Evolutionary conservation across 2,113 vertebrate species (phyloP).

Genomic region (Xyrauchen texanus): DNA sequence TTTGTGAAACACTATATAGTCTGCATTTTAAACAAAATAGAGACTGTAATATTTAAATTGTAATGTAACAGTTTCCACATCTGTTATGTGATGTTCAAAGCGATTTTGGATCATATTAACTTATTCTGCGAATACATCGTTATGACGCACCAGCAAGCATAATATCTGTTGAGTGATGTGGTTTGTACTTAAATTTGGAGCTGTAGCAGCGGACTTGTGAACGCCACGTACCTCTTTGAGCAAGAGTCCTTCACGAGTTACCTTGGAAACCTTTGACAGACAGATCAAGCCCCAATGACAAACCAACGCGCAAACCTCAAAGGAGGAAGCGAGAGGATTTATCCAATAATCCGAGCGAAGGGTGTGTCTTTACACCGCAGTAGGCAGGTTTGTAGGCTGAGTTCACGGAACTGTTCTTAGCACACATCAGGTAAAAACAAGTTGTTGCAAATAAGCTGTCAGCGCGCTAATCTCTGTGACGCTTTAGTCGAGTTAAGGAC

Average conservation of each 20-base stretch:
- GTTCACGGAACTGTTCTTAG: neutral
- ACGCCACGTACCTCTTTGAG: conserved; percentile 73
- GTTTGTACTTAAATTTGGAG: neutral
- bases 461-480: neutral
- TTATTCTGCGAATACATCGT: too few relatives aligned
- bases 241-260: conserved; percentile 54
- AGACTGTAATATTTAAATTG: too few relatives aligned
- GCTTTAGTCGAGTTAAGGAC: neutral
- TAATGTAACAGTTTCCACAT: too few relatives aligned
- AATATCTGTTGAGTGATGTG: neutral
- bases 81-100: too few relatives aligned
- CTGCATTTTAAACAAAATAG: too few relatives aligned
- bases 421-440: conserved; percentile 18
- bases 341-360: neutral
- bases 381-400: neutral
- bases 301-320: conserved; percentile 56
- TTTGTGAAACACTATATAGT: too few relatives aligned
- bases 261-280: conserved; percentile 53
- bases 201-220: conserved; percentile 1
- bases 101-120: too few relatives aligned
- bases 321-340: neutral
- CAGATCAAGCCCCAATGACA: conserved; percentile 58
- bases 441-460: conserved; percentile 17
- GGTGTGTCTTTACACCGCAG: neutral
- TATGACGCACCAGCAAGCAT: too few relatives aligned